Conservation (phyloP, 2,797 vertebrate genomes). For the Myotis planiceps region DNA sequence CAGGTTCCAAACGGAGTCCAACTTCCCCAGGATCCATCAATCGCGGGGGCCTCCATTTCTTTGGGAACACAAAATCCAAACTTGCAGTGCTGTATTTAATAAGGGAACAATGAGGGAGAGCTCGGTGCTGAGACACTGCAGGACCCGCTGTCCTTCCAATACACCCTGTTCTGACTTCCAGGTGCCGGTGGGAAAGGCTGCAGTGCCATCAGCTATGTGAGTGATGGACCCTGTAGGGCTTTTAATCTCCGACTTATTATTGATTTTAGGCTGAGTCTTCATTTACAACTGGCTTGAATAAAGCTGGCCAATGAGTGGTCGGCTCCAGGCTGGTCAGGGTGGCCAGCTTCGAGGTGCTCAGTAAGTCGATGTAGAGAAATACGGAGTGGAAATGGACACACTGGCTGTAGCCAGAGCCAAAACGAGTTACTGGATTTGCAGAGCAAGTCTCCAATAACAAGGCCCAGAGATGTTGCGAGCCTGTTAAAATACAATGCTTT, state of each 20-base stretch:
- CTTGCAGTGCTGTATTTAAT: conserved; percentile 93
- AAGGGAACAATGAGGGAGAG: conserved; percentile 67
- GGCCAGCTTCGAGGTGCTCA: background rate
- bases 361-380: background rate
- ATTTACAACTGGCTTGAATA: background rate
- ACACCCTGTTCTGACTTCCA: background rate
- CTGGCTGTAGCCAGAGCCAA: too few relatives aligned
- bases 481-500: background rate
- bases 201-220: background rate
- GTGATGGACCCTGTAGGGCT: background rate
- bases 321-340: background rate
- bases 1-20: conserved; percentile 99
- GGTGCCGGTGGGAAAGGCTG: background rate
- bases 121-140: background rate
- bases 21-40: conserved; percentile 95
- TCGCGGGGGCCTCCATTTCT: conserved; percentile 90
- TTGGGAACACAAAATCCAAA: conserved; percentile 95
- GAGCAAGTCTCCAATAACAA: background rate
- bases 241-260: background rate
- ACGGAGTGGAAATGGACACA: background rate
- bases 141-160: background rate
- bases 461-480: background rate
- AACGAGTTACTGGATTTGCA: background rate
- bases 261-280: background rate
- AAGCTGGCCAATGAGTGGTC: background rate